phyloP scores from a whole-genome alignment of 2,113 vertebrate genomes.

The Ictalurus punctatus region DNA sequence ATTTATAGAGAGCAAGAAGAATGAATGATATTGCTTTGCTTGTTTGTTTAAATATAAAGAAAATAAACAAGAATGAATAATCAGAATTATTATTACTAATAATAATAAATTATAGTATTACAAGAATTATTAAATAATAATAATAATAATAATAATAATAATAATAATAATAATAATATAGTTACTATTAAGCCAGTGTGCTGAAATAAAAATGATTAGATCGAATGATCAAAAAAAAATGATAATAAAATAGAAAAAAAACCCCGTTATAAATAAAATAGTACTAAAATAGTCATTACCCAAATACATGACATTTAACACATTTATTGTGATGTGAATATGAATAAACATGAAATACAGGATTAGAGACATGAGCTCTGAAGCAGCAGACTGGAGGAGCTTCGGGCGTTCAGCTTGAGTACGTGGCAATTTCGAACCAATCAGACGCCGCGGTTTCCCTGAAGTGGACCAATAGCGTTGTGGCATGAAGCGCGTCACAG shows the following conservation, averaged over 20 bases:
- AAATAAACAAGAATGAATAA: too few relatives aligned
- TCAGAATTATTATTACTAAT: too few relatives aligned
- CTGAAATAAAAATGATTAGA: too few relatives aligned
- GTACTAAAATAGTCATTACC: neutral
- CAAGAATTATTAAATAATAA: too few relatives aligned
- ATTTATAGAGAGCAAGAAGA: too few relatives aligned
- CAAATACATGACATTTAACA: neutral
- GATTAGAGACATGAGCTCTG: neutral
- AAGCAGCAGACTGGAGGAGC: neutral
- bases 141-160: neutral
- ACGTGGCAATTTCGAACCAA: conserved; percentile 79
- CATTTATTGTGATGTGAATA: neutral
- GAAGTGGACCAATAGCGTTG: conserved; percentile 69
- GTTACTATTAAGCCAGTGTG: neutral
- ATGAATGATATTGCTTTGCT: too few relatives aligned
- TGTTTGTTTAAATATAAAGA: too few relatives aligned
- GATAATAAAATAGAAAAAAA: too few relatives aligned
- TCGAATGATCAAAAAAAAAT: too few relatives aligned
- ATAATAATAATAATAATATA: too few relatives aligned
- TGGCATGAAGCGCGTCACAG: conserved; percentile 21
- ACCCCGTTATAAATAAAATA: too few relatives aligned
- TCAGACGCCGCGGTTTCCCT: conserved; percentile 60
- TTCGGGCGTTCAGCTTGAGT: conserved; percentile 62
- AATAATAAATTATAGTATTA: too few relatives aligned
- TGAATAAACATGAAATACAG: neutral